Percentiles rank a stretch among this genome's conserved stretches.
These are phyloP conservation scores for Lytechinus pictus DNA, from an alignment of 35 echinoderm and acorn worm species.

Conservation along the genomic window DNA sequence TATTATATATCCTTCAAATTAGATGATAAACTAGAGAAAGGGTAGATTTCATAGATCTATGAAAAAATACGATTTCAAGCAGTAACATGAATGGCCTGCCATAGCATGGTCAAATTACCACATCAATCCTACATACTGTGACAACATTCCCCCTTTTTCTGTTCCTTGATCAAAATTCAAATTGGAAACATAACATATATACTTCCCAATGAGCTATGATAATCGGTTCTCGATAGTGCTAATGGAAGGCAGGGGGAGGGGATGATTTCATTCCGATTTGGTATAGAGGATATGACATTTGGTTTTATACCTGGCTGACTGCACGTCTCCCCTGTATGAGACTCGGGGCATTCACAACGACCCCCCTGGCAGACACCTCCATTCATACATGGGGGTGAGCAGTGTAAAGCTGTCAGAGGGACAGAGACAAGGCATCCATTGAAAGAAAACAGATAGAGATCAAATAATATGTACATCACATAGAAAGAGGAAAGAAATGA, in stretches of 20 bases:
- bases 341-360: conserved; percentile 65
- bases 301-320: conserved; percentile 44
- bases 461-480: background rate
- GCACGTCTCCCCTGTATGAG: conserved; percentile 68
- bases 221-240: background rate
- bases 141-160: too few relatives aligned
- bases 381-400: conserved; percentile 65
- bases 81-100: too few relatives aligned
- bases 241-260: background rate
- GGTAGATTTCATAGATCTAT: background rate
- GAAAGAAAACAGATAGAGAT: conserved; percentile 22
- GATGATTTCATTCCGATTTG: background rate
- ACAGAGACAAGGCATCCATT: conserved; percentile 14
- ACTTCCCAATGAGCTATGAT: too few relatives aligned
- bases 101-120: too few relatives aligned
- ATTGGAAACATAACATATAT: too few relatives aligned
- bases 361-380: conserved; percentile 65
- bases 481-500: background rate
- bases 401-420: conserved; percentile 55
- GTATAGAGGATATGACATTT: background rate
- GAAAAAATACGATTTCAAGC: background rate
- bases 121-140: too few relatives aligned
- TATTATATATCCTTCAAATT: background rate
- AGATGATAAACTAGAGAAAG: background rate
- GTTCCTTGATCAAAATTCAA: too few relatives aligned